These are phyloP conservation scores for Callipepla squamata DNA, from an alignment of 2,113 vertebrate genomes.

Conservation along the genomic window DNA sequence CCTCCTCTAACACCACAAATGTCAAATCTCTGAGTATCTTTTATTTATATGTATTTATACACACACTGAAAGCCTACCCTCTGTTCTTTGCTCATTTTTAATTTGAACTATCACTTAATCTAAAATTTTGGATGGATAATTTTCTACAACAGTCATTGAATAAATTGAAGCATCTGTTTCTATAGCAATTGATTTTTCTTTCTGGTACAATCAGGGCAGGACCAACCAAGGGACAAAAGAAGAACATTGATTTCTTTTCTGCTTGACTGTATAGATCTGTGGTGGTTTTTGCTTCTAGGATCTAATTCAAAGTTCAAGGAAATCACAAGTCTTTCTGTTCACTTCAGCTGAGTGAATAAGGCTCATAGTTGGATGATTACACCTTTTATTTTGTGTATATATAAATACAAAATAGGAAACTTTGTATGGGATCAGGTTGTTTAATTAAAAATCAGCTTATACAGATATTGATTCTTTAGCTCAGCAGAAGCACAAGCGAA, in stretches of 20 bases:
- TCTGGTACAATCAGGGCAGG: background rate
- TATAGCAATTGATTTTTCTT: constrained; percentile 6
- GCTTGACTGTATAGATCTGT: constrained; percentile 7
- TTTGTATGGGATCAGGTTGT: background rate
- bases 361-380: background rate
- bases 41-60: background rate
- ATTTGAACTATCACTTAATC: background rate
- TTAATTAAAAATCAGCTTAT: constrained; percentile 24
- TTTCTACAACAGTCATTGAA: background rate
- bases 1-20: background rate
- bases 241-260: background rate
- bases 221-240: background rate
- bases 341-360: background rate
- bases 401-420: background rate
- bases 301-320: background rate
- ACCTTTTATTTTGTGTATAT: background rate
- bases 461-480: constrained; percentile 17
- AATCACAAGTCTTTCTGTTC: background rate
- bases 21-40: background rate
- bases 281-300: background rate
- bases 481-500: background rate
- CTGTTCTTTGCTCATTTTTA: background rate
- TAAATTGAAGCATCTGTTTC: background rate
- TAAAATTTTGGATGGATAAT: background rate
- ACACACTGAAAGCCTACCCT: background rate